Percentiles rank a stretch among this genome's conserved stretches.
Conservation (phyloP, 2,113 vertebrate genomes). For the Triplophysa dalaica region DNA sequence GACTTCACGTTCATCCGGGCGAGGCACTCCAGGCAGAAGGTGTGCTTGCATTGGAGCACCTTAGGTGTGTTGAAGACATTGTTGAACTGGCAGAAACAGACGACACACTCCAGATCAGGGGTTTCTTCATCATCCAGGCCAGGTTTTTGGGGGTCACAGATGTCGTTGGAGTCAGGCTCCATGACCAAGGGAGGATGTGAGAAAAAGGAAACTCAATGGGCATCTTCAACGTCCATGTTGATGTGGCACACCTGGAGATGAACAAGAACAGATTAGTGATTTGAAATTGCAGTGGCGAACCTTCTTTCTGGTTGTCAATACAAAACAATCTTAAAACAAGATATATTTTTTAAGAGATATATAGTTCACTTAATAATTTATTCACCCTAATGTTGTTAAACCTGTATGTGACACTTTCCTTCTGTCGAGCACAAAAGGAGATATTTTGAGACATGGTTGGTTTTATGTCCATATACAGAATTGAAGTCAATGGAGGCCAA, state of each 20-base stretch:
- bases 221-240: constrained; percentile 4
- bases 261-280: background rate
- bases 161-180: constrained; percentile 19
- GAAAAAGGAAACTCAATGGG: background rate
- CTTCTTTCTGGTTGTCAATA: no score
- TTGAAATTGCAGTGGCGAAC: background rate
- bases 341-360: no score
- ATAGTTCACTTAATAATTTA: no score
- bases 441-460: no score
- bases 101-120: constrained; percentile 76
- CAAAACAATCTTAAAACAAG: no score
- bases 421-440: no score
- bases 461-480: no score
- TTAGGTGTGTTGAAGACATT: constrained; percentile 80
- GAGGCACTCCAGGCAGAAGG: constrained; percentile 82
- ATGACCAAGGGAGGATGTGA: constrained; percentile 15
- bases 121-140: background rate
- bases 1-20: constrained; percentile 79
- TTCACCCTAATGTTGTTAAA: no score
- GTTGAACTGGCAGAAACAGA: constrained; percentile 81
- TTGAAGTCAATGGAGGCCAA: no score
- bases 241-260: background rate
- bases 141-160: constrained; percentile 3
- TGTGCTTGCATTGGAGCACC: constrained; percentile 76
- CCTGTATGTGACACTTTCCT: no score